Conservation (phyloP, 2,888 invertebrate species). For the Petrophora chlorosata region DNA sequence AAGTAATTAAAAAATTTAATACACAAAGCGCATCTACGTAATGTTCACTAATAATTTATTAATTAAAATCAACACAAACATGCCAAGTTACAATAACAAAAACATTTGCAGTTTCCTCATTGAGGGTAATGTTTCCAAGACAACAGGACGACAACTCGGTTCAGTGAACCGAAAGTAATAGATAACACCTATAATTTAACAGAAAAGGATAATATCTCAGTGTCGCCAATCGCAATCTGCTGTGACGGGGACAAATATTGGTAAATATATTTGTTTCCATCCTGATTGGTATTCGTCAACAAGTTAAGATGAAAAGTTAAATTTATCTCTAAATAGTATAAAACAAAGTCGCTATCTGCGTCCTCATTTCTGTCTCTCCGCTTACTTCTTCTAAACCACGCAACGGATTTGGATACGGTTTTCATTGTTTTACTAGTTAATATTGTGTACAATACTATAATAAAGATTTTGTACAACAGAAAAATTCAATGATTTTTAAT, state of each 20-base stretch:
- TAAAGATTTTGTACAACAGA: too few relatives aligned
- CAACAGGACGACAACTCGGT: constrained; percentile 52
- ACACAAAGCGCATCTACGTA: too few relatives aligned
- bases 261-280: constrained; percentile 33
- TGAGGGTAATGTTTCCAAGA: constrained; percentile 19
- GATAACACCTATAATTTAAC: constrained; percentile 71
- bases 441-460: neutral
- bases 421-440: neutral
- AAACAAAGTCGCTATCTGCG: too few relatives aligned
- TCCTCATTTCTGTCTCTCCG: too few relatives aligned
- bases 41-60: too few relatives aligned
- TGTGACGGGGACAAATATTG: constrained; percentile 70
- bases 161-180: constrained; percentile 66
- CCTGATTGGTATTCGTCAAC: constrained; percentile 4
- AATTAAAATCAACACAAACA: too few relatives aligned
- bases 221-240: constrained; percentile 65
- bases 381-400: too few relatives aligned
- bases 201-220: constrained; percentile 73
- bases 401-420: too few relatives aligned
- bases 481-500: too few relatives aligned
- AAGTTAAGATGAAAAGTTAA: neutral
- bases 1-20: too few relatives aligned
- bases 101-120: neutral
- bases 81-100: too few relatives aligned
- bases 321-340: too few relatives aligned